These are phyloP conservation scores for Donacobius atricapilla DNA, from an alignment of 2,113 vertebrate genomes.

Conservation along the genomic window DNA sequence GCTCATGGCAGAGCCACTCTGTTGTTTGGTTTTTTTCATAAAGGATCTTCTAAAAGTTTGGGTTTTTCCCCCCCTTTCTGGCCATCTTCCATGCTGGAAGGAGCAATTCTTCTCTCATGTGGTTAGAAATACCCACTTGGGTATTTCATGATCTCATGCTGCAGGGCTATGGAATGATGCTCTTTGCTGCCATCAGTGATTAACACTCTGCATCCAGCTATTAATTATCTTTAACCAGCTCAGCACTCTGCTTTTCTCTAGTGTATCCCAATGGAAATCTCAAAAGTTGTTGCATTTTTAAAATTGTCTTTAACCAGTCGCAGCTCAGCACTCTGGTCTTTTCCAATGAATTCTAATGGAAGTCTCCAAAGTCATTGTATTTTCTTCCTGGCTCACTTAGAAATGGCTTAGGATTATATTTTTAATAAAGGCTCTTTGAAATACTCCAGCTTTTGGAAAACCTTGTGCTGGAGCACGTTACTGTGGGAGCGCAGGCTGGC, in stretches of 20 bases:
- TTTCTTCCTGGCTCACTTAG: neutral
- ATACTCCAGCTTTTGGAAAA: neutral
- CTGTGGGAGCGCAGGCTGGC: neutral
- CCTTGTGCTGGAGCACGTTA: fast-evolving
- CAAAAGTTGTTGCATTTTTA: neutral
- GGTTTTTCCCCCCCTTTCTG: neutral
- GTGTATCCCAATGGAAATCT: neutral
- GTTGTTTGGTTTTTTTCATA: neutral
- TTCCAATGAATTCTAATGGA: neutral
- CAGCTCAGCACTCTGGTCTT: neutral
- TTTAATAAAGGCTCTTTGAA: neutral
- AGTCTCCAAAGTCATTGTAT: neutral
- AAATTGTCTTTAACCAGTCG: neutral
- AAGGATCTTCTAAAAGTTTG: neutral
- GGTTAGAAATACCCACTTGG: constrained; percentile 15
- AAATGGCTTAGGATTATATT: neutral
- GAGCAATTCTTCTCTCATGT: neutral
- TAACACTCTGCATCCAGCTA: neutral
- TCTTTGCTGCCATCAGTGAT: neutral
- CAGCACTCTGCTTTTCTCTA: neutral
- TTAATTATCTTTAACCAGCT: neutral
- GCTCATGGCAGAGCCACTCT: neutral
- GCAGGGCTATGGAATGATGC: neutral
- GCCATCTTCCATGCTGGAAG: neutral
- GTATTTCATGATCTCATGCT: constrained; percentile 19